Evolutionary conservation across 2,888 invertebrate genomes (phyloP), one percentile per base, ranked within the genome.

Genomic region (Drosophila leonis): DNA sequence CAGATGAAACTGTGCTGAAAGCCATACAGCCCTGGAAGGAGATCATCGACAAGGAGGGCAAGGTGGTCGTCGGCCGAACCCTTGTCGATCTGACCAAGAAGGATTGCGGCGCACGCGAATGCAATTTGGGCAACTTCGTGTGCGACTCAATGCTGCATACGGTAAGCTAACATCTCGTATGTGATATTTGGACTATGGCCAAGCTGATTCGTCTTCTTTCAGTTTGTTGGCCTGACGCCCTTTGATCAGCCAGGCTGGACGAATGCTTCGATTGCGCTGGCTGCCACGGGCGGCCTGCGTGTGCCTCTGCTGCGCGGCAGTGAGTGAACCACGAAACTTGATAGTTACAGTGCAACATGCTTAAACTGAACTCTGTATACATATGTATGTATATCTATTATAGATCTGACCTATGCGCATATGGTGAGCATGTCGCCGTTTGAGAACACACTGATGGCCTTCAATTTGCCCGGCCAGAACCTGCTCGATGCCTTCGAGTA

Each of bases 351-450:
- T 54, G 37, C 20, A 20, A 2, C 42, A 15, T 15, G 31, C 9
- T 2, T 42, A 15, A 42, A 20, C 42, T 31, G 6, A 31, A 31
- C 15, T 7, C 29, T n/a, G 5, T 10, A 20, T 13, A 9, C 24
- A 24, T 24, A n/a, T n/a, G n/a, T 9, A n/a, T 27, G 12, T 42
- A 27, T 44, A 8, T 44, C 12, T 6, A 37, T 44, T 27, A 4
- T 39, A 96, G 97, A 95, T 12, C 94, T 96, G 13, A 96, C 96
- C 1, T 95, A 95, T 44, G 95, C 95, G 57, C 95, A 95, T 65
- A 87, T 97, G 10, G 92, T 96, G 7, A 95, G 95, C 80, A 94
- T 95, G 27, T 94, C 95, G 69, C 98, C 98, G 0, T 98, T 97
- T 90, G 95, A 95, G 88, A 97, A 97, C 92, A 95, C 94, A 51